Base-by-base conservation (phyloP, 2,113 vertebrate species). In the Cyanistes caeruleus region DNA sequence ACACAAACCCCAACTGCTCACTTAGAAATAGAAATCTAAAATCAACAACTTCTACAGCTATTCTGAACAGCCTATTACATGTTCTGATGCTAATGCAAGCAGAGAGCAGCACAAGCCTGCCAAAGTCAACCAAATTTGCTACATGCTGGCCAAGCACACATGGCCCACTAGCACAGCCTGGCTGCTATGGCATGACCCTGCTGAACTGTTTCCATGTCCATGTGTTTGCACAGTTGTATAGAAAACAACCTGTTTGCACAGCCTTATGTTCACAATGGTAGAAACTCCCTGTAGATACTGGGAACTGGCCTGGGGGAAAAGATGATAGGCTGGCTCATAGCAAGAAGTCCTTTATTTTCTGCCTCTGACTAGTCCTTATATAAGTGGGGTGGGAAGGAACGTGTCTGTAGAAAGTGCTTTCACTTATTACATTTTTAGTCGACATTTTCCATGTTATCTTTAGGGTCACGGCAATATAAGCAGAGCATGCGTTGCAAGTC, bases 21-120 rank as follows among this genome's bases (percentile, higher is more conserved):
- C 89, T 86, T 70, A 49, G 83, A 95, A 93, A 62, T 0, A 73
- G 90, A 91, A 86, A 82, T 51, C 92, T 70, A 89, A 92, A 95
- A 8, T 44, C 46, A 93, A 77, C 72, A 78, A 67, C 56, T 91
- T 78, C 41, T 75, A 75, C 75, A 89, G 78, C 65, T 67, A 46
- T 39, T 68, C 73, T 85, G 49, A 90, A 25, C 35, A 58, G 84
- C 48, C 56, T 63, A 20, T 75, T 65, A 25, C 21, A 60, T 23
- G 17, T 79, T 69, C 37, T 94, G 90, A 90, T 60, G 65, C 46
- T 87, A 69, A 87, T 53, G 53, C 13, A 87, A 87, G 78, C 35
- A 65, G 74, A 88, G 59, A 83, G 41, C 3, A 12, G 58, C 51
- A 73, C 24, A 63, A 83, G 43, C 16, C 33, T 89, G 43, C 63